These are phyloP conservation scores for Zoanthus solanderi DNA, from an alignment of 92 coral and sea anemone genomes.

Conservation along the genomic window DNA sequence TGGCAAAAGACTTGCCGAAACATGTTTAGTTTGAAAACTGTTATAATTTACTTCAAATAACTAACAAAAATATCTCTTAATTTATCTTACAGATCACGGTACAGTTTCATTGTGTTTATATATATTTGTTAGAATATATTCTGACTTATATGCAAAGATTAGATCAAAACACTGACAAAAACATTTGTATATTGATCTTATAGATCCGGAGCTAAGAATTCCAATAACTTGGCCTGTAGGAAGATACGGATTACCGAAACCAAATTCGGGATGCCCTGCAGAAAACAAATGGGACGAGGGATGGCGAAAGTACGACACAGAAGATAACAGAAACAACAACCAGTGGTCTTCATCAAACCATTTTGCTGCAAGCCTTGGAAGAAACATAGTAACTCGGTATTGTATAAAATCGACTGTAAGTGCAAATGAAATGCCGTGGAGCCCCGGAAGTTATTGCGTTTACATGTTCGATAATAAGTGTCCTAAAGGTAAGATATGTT, in stretches of 20 bases:
- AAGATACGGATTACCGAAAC: conserved; percentile 14
- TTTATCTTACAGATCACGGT: too few relatives aligned
- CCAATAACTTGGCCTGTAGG: conserved; percentile 9
- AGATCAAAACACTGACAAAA: not conserved
- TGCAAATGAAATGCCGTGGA: not conserved
- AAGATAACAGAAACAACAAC: not conserved
- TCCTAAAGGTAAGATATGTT: too few relatives aligned
- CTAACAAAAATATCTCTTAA: too few relatives aligned
- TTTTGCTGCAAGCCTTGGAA: not conserved
- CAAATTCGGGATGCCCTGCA: not conserved
- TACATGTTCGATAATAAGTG: not conserved
- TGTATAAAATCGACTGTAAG: not conserved
- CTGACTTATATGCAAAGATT: too few relatives aligned
- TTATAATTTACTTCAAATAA: too few relatives aligned
- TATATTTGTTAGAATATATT: too few relatives aligned
- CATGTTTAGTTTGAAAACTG: too few relatives aligned
- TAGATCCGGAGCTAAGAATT: conserved; percentile 2
- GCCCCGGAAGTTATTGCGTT: not conserved
- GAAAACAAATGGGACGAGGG: not conserved
- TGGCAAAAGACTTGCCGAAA: too few relatives aligned
- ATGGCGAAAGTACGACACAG: conserved; percentile 11
- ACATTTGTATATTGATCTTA: not conserved
- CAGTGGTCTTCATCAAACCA: not conserved
- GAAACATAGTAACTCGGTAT: not conserved
- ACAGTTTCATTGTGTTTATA: too few relatives aligned